A percentile compares a stretch with the other conserved stretches of the same genome.
These are phyloP conservation scores for Cerceris rybyensis DNA, from an alignment of 2,888 invertebrate species.

Conservation along the genomic window DNA sequence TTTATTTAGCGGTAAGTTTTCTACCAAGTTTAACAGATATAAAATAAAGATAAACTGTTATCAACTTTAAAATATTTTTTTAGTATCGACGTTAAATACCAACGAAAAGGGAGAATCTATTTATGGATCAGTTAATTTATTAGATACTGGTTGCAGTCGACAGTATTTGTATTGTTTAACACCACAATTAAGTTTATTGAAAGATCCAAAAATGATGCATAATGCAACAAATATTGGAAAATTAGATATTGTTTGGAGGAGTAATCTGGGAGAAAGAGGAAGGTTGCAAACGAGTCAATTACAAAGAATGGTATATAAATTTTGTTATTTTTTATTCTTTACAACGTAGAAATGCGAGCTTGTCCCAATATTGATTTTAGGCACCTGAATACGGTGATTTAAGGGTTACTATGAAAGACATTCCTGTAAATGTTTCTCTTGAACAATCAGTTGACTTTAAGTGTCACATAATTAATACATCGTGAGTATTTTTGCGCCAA, in stretches of 20 bases:
- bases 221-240: constrained; percentile 96
- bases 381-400: constrained; percentile 96
- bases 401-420: constrained; percentile 91
- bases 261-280: constrained; percentile 98
- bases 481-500: constrained; percentile 83
- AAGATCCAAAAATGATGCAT: constrained; percentile 90
- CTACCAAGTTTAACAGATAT: not conserved
- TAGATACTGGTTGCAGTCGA: constrained; percentile 95
- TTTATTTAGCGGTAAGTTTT: constrained; percentile 87
- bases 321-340: constrained; percentile 3
- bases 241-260: constrained; percentile 98
- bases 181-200: constrained; percentile 89
- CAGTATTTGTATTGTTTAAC: constrained; percentile 97
- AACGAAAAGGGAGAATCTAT: constrained; percentile 87
- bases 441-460: constrained; percentile 93
- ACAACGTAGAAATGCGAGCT: not conserved
- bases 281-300: constrained; percentile 97
- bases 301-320: constrained; percentile 88
- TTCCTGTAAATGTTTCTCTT: constrained; percentile 92
- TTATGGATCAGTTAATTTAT: constrained; percentile 90
- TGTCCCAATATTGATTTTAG: constrained; percentile 82
- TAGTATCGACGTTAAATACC: constrained; percentile 89
- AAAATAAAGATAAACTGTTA: not conserved
- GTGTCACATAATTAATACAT: constrained; percentile 89
- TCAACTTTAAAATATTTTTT: constrained; percentile 45